phyloP scores from a whole-genome alignment of 2,113 vertebrate species.

The Galeopterus variegatus region DNA sequence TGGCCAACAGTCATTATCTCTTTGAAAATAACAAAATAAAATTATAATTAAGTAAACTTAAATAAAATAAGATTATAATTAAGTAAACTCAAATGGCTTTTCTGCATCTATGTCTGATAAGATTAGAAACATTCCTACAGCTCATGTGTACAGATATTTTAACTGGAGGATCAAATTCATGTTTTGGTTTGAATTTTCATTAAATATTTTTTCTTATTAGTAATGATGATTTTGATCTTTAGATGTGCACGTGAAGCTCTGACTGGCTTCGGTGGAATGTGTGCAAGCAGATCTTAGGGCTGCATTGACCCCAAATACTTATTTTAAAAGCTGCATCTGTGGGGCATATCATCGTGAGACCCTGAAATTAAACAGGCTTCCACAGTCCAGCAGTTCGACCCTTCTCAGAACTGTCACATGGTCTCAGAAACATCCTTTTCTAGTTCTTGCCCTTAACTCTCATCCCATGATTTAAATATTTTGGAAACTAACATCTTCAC shows the following conservation, averaged over 20 bases:
- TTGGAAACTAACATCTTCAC: background rate
- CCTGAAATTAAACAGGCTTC: background rate
- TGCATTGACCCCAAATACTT: background rate
- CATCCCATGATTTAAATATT: background rate
- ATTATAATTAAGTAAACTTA: background rate
- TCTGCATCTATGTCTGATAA: background rate
- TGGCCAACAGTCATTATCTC: background rate
- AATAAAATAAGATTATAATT: too few relatives aligned
- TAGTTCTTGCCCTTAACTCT: fast-evolving
- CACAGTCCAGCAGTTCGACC: background rate
- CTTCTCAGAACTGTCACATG: fast-evolving
- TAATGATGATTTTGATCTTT: too few relatives aligned
- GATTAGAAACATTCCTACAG: too few relatives aligned
- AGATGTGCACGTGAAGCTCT: fast-evolving
- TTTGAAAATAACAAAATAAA: background rate
- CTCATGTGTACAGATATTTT: background rate
- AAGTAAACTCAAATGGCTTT: background rate
- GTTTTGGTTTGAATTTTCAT: background rate
- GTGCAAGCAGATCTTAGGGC: fast-evolving
- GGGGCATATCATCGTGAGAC: background rate
- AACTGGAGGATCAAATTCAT: background rate
- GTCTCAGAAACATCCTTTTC: background rate
- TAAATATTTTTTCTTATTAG: background rate
- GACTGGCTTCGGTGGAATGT: background rate
- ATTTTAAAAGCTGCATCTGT: background rate